These are phyloP conservation scores for Mesocentrotus franciscanus DNA, from an alignment of 53 echinoderm and acorn worm genomes.

Conservation along the genomic window DNA sequence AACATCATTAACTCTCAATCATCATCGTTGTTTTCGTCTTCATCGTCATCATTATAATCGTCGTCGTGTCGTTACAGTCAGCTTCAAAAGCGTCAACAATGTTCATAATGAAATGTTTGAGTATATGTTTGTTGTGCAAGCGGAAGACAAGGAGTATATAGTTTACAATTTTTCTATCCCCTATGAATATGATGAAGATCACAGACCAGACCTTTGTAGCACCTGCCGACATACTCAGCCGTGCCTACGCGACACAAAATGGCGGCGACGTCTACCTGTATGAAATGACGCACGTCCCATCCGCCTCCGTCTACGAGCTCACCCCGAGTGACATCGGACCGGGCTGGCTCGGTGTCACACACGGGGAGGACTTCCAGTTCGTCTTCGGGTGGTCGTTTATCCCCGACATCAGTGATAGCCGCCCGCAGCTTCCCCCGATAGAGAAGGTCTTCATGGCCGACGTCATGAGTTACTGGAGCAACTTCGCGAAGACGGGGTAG, in stretches of 20 bases:
- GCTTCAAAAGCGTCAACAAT: background rate
- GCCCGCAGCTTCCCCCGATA: conserved; percentile 42
- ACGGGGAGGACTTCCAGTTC: conserved; percentile 82
- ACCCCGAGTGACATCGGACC: conserved; percentile 58
- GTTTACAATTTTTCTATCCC: no score
- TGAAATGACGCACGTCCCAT: conserved; percentile 82
- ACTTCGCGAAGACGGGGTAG: conserved; percentile 91
- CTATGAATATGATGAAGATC: conserved; percentile 37
- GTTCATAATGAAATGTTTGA: background rate
- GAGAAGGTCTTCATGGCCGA: conserved; percentile 73
- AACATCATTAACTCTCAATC: background rate
- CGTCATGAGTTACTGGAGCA: conserved; percentile 88
- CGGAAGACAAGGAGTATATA: no score
- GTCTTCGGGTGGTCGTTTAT: conserved; percentile 83
- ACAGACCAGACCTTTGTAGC: conserved; percentile 86
- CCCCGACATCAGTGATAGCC: conserved; percentile 65
- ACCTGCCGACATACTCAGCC: conserved; percentile 75
- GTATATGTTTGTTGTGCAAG: no score
- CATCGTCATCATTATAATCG: background rate
- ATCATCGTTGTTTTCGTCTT: background rate
- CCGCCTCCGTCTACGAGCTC: conserved; percentile 73
- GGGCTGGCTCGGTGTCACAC: conserved; percentile 79
- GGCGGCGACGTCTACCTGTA: conserved; percentile 72
- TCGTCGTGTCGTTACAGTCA: background rate
- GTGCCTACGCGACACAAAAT: conserved; percentile 63